A percentile compares a stretch with the other conserved stretches of the same genome.
phyloP scores from a whole-genome alignment of 2,888 invertebrate genomes.

The Spodoptera littoralis region DNA sequence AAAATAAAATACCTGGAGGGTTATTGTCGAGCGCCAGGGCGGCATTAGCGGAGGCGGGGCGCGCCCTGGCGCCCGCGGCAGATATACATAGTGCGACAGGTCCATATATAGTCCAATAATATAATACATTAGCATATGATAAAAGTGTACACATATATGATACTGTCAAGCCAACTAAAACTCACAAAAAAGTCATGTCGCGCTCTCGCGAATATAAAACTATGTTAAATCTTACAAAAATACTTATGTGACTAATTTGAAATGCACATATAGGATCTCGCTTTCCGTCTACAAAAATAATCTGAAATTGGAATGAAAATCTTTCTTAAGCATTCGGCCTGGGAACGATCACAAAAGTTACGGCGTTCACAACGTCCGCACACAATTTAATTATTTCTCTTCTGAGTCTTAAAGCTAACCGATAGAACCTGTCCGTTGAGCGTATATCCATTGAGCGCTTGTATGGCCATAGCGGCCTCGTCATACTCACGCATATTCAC shows the following conservation, averaged over 20 bases:
- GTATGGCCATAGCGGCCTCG: conserved; percentile 87
- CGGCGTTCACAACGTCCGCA: conserved; percentile 82
- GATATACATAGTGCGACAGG: conserved; percentile 84
- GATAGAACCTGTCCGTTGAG: conserved; percentile 88
- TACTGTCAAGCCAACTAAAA: conserved; percentile 87
- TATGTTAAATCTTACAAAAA: conserved; percentile 89
- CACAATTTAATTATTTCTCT: conserved; percentile 83
- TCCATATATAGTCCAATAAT: conserved; percentile 86
- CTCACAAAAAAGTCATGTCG: conserved; percentile 86
- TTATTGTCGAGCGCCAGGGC: conserved; percentile 67
- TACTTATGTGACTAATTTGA: conserved; percentile 88
- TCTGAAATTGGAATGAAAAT: conserved; percentile 88
- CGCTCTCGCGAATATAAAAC: conserved; percentile 86
- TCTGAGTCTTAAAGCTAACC: conserved; percentile 89
- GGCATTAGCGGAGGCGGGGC: conserved; percentile 69
- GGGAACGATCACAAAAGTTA: conserved; percentile 81
- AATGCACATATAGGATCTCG: conserved; percentile 88
- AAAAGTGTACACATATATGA: conserved; percentile 86
- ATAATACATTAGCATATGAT: conserved; percentile 87
- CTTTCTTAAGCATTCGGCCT: conserved; percentile 82
- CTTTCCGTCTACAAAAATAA: conserved; percentile 88
- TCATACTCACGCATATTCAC: conserved; percentile 88
- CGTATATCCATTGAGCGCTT: conserved; percentile 87
- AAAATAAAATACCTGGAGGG: conserved; percentile 88
- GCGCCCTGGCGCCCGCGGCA: conserved; percentile 63